Base-by-base conservation (phyloP, 2,113 vertebrate species). In the Ellobius talpinus region DNA sequence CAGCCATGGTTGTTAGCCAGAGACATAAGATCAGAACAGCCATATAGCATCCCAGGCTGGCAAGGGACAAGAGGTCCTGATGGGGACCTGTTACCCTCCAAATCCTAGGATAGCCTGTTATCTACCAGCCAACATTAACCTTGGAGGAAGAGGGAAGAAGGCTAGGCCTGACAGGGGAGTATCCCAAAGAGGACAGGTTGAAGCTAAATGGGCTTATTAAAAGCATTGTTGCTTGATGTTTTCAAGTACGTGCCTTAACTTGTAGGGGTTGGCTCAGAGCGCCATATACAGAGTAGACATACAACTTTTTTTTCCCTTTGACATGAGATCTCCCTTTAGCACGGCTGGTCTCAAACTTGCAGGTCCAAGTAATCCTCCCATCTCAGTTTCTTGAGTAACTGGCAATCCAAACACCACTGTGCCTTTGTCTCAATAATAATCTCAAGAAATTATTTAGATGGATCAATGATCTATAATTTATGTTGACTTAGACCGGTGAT, bases 381-480 rank as follows among this genome's bases (percentile, higher is more conserved):
- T 33, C 21, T 92, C 8, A 61, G 79, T 24, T 52, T 81, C 66
- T n/a, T 55, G 7, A 77, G 72, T 89, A 36, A 12, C 55, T 89
- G n/a, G 10, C 19, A 76, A 21, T 8, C 9, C 4, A 42, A 63
- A 39, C 39, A 33, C 16, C 72, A 76, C 17, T 50, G 39, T 39
- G 36, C 33, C 33, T 79, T n/a, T 45, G 45, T 70, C 19, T 39
- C 50, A 81, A 81, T 42, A 65, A 87, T 92, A 93, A 42, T 95
- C 76, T 87, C 87, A 90, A 50, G 72, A 87, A 84, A 82, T 89
- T 23, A 87, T 66, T 86, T 33, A 11, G 50, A 33, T 61, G 33
- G 19, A 81, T 87, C 68, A 76, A 87, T 45, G 89, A 24, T 63
- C 31, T n/a, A 31, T 73, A 92, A 95, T 92, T 95, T 65, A 63